Evolutionary conservation across 2,113 vertebrate species (phyloP), one percentile per base, ranked within the genome.

Genomic region (Catharus bicknelli): DNA sequence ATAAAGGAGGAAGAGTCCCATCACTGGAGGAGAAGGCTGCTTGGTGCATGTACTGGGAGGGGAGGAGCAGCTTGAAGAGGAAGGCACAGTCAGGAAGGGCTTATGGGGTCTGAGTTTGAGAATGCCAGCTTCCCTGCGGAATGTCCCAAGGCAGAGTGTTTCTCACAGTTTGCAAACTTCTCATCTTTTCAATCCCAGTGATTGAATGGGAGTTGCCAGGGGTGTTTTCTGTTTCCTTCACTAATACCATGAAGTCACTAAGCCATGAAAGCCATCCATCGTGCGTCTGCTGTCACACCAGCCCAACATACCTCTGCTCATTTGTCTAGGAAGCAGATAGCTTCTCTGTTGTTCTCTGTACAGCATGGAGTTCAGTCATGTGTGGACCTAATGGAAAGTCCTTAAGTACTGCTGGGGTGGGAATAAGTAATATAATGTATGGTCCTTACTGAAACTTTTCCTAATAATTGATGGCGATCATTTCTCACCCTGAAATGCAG

Each of bases 401-500:
- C 53, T 72, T 67, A 83, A 66, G 36, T 14, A 26, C 48, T 83
- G 2, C 13, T 64, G 47, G 45, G 47, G 8, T 51, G 51, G 9
- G 38, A 93, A 66, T 68, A 73, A 79, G 50, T 92, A 43, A 54
- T 84, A 64, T 76, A 50, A 50, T 75, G 11, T 57, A 22, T 69
- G 15, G 13, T 70, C 3, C 58, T 86, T 36, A 42, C 36, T 81
- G 64, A 68, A 90, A 72, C 22, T 57, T 88, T 40, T 78, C 38
- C 40, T 58, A 34, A 15, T 61, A 81, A 51, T 29, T 7, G 6
- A 55, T 81, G 34, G 43, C 2, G 2, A 16, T 45, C 0, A 45
- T 86, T 86, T 90, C n/a, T 93, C 32, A 18, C 68, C 58, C 86
- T 66, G 80, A 92, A 88, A 79, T 57, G 61, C 57, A 72, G 54